Evolutionary conservation across 1,140 invertebrate genomes (phyloP), one percentile per base, ranked within the genome.

Genomic region (Drosophila simulans): DNA sequence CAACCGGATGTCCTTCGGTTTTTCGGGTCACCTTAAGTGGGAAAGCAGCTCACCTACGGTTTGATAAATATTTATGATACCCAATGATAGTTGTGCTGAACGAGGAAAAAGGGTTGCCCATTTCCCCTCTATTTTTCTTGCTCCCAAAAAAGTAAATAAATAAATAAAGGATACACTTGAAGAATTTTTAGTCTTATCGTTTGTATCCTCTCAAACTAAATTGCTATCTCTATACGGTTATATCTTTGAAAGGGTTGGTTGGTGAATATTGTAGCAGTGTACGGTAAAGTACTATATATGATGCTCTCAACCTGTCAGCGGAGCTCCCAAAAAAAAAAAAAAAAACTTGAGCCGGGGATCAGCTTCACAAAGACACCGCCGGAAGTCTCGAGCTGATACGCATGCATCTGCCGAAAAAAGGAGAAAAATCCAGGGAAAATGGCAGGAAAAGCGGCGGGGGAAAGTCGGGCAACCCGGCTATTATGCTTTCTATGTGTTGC

Each of bases 11-110:
- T 31, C 5, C 31, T 15, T 20, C 42, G 31, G 59, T 54, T 49
- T 45, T 65, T 75, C 11, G 46, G 53, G 49, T 76, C 52, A 86
- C 73, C 73, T 81, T 80, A 77, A 77, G 81, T 78, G 82, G 78
- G 54, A 51, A 27, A 51, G 40, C 58, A 52, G 43, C 52, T 72
- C 83, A 79, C 75, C 77, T 68, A 60, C 65, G 27, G 54, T 54
- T 89, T 83, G 83, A 88, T 88, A 88, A 88, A 88, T 88, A 88
- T 88, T 88, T 88, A 88, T 88, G 79, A 80, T 69, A 40, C 12
- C 53, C 48, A 77, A 68, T 56, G 54, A 65, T 65, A 72, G 64
- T 75, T 71, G 43, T 5, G 39, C 45, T 40, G 57, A 69, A 78
- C 74, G 78, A 70, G 31, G 82, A 22, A 43, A 69, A 56, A 71